phyloP scores from a whole-genome alignment of 1,140 invertebrate genomes.

The Drosophila fuyamai region DNA sequence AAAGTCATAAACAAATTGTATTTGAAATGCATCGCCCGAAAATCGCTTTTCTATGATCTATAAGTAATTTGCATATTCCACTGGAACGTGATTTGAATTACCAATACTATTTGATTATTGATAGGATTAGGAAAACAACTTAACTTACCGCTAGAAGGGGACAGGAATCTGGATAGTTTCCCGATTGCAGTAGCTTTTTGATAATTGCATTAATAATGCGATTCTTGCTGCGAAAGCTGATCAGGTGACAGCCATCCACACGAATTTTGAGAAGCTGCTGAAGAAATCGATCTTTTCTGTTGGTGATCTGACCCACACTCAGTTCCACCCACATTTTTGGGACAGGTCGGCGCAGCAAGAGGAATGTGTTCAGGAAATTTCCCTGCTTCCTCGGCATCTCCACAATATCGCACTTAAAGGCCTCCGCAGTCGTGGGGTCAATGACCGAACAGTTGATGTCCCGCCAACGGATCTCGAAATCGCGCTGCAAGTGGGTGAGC shows the following conservation, averaged over 20 bases:
- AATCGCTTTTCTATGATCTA: not conserved
- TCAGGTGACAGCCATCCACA: slow-evolving; percentile 46
- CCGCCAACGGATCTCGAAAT: slow-evolving; percentile 58
- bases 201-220: slow-evolving; percentile 47
- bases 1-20: too few relatives aligned
- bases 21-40: not conserved
- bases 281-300: slow-evolving; percentile 5
- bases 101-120: slow-evolving; percentile 1
- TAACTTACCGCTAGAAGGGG: slow-evolving; percentile 48
- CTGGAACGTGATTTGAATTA: slow-evolving; percentile 12
- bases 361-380: slow-evolving; percentile 44
- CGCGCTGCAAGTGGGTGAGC: slow-evolving; percentile 49
- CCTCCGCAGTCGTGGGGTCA: slow-evolving; percentile 20
- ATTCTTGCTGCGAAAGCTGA: slow-evolving; percentile 34
- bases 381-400: slow-evolving; percentile 47
- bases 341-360: slow-evolving; percentile 19
- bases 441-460: slow-evolving; percentile 49
- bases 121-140: too few relatives aligned
- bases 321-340: slow-evolving; percentile 39
- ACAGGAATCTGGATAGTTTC: slow-evolving; percentile 51
- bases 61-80: slow-evolving; percentile 4
- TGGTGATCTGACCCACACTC: slow-evolving; percentile 27
- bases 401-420: slow-evolving; percentile 40
- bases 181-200: slow-evolving; percentile 41
- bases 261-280: slow-evolving; percentile 43